Percentiles rank a stretch among this genome's conserved stretches.
phyloP scores from a whole-genome alignment of 1,140 invertebrate genomes.

The Trichonephila inaurata region DNA sequence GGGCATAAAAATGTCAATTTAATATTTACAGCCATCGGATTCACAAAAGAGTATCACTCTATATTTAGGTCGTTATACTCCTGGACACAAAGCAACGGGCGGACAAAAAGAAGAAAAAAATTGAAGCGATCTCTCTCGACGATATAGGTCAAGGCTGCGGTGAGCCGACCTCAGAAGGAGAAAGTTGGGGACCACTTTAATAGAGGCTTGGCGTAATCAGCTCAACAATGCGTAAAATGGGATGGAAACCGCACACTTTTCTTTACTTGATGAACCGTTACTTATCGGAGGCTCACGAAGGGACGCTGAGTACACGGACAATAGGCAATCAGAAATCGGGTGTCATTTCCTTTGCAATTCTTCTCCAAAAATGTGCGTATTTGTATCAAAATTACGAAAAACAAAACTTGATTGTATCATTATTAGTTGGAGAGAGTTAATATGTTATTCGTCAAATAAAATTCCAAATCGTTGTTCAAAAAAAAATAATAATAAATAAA shows the following conservation, averaged over 20 bases:
- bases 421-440: no score
- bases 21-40: not conserved
- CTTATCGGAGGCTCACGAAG: no score
- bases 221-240: conserved; percentile 9
- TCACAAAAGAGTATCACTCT: not conserved
- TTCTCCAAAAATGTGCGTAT: no score
- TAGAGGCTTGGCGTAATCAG: not conserved
- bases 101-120: not conserved
- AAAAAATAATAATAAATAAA: no score
- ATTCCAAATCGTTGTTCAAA: no score
- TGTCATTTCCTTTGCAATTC: no score
- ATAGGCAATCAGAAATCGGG: no score
- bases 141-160: conserved; percentile 35
- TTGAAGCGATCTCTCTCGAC: not conserved
- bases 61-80: not conserved
- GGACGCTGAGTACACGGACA: no score
- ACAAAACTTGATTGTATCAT: no score
- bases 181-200: conserved; percentile 6
- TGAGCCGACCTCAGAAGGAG: not conserved
- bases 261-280: no score
- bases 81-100: not conserved
- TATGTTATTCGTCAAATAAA: no score
- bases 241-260: not conserved
- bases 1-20: not conserved
- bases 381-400: no score